Evolutionary conservation across 1,140 invertebrate genomes (phyloP).

Genomic region (Elysia chlorotica): DNA sequence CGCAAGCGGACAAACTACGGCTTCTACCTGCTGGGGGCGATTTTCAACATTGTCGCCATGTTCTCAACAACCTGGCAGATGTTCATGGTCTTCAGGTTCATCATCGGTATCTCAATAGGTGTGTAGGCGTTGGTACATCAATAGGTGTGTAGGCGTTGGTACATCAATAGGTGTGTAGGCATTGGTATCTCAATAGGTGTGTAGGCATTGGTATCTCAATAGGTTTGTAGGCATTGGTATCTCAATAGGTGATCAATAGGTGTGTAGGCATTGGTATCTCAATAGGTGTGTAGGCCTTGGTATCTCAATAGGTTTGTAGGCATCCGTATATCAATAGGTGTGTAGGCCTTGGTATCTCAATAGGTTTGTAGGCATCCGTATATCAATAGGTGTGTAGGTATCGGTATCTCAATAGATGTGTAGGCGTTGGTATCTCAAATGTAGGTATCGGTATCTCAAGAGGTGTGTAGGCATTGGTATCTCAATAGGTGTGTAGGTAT

Average conservation of each 20-base stretch:
- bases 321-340: too few relatives aligned
- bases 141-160: too few relatives aligned
- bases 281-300: too few relatives aligned
- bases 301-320: neutral
- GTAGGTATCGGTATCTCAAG: neutral
- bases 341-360: neutral
- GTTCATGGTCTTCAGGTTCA: conserved; percentile 29
- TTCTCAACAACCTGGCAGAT: conserved; percentile 35
- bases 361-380: too few relatives aligned
- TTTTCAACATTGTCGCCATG: conserved; percentile 16
- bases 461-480: too few relatives aligned
- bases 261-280: too few relatives aligned
- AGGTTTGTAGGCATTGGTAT: neutral
- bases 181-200: neutral
- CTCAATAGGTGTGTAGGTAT: too few relatives aligned
- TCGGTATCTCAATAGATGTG: neutral
- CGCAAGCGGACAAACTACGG: conserved; percentile 29
- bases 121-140: neutral
- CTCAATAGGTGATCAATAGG: neutral
- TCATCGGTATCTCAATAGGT: conserved; percentile 28
- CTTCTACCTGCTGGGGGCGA: conserved; percentile 8
- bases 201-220: neutral
- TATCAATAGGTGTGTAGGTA: too few relatives aligned
- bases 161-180: too few relatives aligned
- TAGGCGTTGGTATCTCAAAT: neutral